phyloP scores from a whole-genome alignment of 2,113 vertebrate genomes.

The Bos javanicus region DNA sequence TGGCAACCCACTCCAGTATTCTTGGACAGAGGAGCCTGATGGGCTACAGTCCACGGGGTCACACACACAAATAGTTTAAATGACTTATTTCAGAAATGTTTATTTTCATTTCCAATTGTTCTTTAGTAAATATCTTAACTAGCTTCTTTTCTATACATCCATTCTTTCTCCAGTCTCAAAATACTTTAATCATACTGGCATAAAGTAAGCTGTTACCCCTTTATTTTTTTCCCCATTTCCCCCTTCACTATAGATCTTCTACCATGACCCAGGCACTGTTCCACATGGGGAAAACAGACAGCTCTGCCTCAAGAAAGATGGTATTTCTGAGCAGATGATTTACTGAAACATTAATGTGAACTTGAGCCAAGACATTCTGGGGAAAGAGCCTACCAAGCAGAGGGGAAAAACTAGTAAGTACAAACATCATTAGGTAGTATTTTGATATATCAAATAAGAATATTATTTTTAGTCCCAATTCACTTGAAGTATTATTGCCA shows the following conservation, averaged over 20 bases:
- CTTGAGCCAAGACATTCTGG: neutral
- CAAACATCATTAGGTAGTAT: neutral
- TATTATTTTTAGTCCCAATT: neutral
- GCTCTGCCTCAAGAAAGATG: neutral
- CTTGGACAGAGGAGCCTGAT: no score
- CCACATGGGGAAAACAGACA: neutral
- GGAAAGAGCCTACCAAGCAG: neutral
- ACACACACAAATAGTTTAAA: neutral
- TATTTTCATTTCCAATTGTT: neutral
- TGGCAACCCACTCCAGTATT: no score
- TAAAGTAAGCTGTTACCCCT: neutral
- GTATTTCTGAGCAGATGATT: neutral
- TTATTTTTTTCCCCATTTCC: neutral
- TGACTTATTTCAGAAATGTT: neutral
- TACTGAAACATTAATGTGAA: neutral
- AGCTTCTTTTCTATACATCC: neutral
- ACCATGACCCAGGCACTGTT: neutral
- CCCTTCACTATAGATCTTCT: neutral
- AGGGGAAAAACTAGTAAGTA: neutral
- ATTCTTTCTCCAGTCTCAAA: neutral
- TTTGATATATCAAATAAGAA: neutral
- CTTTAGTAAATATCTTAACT: neutral
- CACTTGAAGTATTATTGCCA: neutral
- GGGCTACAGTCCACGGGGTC: no score
- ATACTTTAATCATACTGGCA: neutral